phyloP scores from a whole-genome alignment of 2,797 vertebrate species.

The Enteromius trimaculatus region DNA sequence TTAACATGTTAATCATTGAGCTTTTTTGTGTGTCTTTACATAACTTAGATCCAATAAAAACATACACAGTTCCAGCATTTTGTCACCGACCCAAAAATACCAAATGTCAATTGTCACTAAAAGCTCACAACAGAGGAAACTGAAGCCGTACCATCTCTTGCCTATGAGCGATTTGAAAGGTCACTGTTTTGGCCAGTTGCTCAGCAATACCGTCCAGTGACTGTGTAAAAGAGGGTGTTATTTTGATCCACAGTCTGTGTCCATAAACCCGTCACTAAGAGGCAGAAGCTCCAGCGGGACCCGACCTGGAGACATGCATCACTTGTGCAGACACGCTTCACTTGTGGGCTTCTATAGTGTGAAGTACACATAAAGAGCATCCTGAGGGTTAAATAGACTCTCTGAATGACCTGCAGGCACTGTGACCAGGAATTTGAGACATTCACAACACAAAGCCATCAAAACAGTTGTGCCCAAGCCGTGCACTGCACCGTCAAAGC shows the following conservation, averaged over 20 bases:
- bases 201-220: slow-evolving; percentile 46
- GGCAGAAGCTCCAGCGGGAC: slow-evolving; percentile 41
- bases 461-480: slow-evolving; percentile 43
- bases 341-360: slow-evolving; percentile 51
- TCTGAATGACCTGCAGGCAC: slow-evolving; percentile 52
- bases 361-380: slow-evolving; percentile 40
- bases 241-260: slow-evolving; percentile 51
- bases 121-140: slow-evolving; percentile 20
- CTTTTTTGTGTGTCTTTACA: not conserved
- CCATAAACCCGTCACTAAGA: slow-evolving; percentile 42
- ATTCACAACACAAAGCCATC: slow-evolving; percentile 52
- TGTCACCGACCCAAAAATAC: not conserved
- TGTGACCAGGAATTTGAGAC: slow-evolving; percentile 57
- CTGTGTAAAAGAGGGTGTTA: slow-evolving; percentile 25
- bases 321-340: slow-evolving; percentile 56
- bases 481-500: slow-evolving; percentile 13
- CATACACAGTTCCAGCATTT: not conserved
- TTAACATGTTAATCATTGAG: slow-evolving; percentile 1
- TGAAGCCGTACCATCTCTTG: slow-evolving; percentile 31
- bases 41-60: too few relatives aligned
- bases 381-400: slow-evolving; percentile 45
- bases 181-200: slow-evolving; percentile 52
- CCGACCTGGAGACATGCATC: slow-evolving; percentile 48
- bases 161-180: slow-evolving; percentile 43
- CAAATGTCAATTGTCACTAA: not conserved